Evolutionary conservation across 2,888 invertebrate species (phyloP).

Genomic region (Eupeodes luniger): DNA sequence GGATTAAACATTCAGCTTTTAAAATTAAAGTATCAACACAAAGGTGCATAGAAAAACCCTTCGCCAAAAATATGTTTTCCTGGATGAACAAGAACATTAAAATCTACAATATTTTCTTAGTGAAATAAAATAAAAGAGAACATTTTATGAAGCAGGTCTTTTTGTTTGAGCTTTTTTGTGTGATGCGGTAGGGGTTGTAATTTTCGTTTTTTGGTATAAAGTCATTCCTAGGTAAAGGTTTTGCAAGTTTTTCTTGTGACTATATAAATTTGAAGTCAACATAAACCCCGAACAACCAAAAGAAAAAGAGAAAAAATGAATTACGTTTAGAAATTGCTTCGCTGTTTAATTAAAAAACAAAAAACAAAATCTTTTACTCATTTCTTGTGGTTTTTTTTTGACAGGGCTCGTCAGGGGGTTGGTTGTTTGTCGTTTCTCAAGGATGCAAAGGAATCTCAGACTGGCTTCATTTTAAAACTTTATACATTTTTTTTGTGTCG

Average conservation of each 20-base stretch:
- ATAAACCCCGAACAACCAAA: not conserved
- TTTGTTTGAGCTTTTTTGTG: constrained; percentile 57
- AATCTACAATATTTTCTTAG: constrained; percentile 18
- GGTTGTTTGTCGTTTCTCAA: constrained; percentile 24
- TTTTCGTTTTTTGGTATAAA: constrained; percentile 29
- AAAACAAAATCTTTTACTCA: constrained; percentile 55
- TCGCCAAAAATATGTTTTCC: not conserved
- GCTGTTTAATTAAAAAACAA: constrained; percentile 66
- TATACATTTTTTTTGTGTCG: constrained; percentile 10
- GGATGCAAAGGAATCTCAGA: constrained; percentile 22
- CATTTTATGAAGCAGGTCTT: constrained; percentile 48
- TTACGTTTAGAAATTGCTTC: constrained; percentile 66
- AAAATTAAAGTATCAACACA: not conserved
- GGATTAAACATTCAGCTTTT: not conserved
- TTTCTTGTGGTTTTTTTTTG: constrained; percentile 25
- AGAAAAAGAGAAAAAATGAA: constrained; percentile 29
- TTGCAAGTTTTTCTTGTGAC: constrained; percentile 9
- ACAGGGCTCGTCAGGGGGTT: not conserved
- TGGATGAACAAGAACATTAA: not conserved
- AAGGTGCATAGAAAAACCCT: not conserved
- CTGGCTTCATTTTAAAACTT: constrained; percentile 45
- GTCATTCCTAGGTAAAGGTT: not conserved
- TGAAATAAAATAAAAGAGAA: constrained; percentile 37
- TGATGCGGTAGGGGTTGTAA: constrained; percentile 56
- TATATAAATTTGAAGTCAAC: not conserved